phyloP scores from a whole-genome alignment of 2,797 vertebrate species.

The Heterohyrax brucei region DNA sequence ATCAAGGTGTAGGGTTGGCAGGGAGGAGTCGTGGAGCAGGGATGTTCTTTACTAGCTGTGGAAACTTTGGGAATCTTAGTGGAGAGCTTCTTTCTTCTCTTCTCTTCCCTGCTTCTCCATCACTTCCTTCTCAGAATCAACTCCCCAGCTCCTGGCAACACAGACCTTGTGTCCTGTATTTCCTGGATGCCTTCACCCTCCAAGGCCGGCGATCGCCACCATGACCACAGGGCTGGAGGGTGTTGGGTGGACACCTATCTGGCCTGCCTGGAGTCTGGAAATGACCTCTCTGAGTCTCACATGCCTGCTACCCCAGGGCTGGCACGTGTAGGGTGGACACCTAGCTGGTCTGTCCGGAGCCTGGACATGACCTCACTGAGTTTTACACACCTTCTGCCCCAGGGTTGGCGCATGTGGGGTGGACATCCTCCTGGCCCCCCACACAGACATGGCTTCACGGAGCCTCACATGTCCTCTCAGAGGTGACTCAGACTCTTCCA shows the following conservation, averaged over 20 bases:
- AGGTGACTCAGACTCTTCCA: background rate
- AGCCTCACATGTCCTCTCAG: too few species aligned
- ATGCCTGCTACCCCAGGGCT: too few species aligned
- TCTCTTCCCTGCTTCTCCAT: background rate
- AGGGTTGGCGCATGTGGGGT: background rate
- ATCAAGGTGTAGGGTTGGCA: background rate
- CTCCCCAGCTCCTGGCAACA: background rate
- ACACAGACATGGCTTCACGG: accelerated
- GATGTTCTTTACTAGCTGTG: accelerated
- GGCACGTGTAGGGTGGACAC: too few species aligned
- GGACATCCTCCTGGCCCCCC: background rate
- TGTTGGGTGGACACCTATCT: background rate
- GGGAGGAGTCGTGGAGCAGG: background rate
- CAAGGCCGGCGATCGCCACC: accelerated
- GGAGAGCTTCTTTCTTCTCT: accelerated
- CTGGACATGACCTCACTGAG: too few species aligned
- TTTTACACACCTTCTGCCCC: too few species aligned
- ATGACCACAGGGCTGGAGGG: background rate
- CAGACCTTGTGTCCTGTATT: accelerated
- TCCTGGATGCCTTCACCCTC: background rate
- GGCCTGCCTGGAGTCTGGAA: background rate
- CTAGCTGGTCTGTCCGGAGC: too few species aligned
- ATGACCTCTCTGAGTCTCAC: too few species aligned
- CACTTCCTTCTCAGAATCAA: background rate
- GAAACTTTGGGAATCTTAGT: accelerated